phyloP scores from a whole-genome alignment of 2,113 vertebrate genomes.

The Lipotes vexillifer region DNA sequence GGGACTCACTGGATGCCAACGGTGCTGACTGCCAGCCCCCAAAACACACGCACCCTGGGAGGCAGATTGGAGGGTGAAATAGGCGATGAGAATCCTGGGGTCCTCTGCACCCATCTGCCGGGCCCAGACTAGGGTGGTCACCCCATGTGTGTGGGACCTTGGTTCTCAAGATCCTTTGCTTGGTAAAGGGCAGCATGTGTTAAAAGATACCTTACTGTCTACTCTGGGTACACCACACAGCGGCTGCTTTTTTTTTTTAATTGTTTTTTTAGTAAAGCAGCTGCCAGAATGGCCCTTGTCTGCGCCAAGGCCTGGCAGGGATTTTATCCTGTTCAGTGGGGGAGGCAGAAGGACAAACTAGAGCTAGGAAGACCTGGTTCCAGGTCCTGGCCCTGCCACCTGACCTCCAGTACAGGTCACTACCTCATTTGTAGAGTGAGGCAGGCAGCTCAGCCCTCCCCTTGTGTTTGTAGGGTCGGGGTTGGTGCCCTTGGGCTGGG shows the following conservation, averaged over 20 bases:
- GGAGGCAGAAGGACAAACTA: background rate
- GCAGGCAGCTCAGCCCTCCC: background rate
- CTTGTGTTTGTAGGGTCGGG: background rate
- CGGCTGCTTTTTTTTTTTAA: background rate
- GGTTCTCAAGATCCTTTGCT: background rate
- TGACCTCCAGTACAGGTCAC: background rate
- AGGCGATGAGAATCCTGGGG: background rate
- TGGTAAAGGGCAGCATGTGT: background rate
- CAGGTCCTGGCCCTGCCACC: background rate
- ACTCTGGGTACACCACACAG: fast-evolving
- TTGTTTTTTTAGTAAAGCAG: background rate
- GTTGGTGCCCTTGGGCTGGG: background rate
- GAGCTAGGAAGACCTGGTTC: background rate
- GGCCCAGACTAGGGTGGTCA: background rate
- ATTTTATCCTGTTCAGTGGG: background rate
- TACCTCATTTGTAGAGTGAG: background rate
- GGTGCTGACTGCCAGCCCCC: background rate
- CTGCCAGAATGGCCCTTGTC: background rate
- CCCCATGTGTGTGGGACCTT: background rate
- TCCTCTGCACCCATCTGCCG: fast-evolving
- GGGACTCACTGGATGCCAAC: fast-evolving
- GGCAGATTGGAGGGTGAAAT: background rate
- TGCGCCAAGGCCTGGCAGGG: background rate
- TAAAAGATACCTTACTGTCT: background rate
- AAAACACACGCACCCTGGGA: too few species aligned